Conservation (phyloP, 2,888 invertebrate species). For the Vannuccia rotundouncinata region DNA sequence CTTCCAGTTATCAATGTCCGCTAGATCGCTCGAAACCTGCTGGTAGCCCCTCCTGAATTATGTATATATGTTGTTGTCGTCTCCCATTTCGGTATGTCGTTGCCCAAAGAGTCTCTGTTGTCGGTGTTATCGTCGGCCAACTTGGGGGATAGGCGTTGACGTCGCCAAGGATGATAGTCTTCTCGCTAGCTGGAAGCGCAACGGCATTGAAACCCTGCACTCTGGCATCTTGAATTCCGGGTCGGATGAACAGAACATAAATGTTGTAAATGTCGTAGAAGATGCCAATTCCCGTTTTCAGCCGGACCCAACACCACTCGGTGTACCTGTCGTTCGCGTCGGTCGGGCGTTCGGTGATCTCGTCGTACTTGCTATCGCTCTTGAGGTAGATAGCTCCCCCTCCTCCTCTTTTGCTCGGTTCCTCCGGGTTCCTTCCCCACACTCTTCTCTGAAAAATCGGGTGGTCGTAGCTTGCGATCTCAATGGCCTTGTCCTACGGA, state of each 20-base stretch:
- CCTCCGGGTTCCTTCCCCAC: background rate
- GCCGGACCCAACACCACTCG: background rate
- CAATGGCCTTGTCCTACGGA: background rate
- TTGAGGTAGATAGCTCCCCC: background rate
- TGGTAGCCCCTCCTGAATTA: background rate
- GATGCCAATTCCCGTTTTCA: background rate
- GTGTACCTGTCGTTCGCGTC: background rate
- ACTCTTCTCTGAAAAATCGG: background rate
- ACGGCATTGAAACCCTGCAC: background rate
- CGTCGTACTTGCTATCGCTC: background rate
- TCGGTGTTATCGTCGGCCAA: background rate
- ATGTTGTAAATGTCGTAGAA: background rate
- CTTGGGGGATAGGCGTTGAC: background rate
- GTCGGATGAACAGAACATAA: background rate
- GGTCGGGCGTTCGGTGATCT: background rate
- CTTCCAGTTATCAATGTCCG: background rate
- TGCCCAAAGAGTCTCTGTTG: background rate
- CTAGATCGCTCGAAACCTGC: background rate
- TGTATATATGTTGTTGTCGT: background rate
- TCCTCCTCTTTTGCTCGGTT: background rate
- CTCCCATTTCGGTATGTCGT: background rate
- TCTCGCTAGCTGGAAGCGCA: background rate
- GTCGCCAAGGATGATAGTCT: background rate
- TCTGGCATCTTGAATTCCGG: background rate
- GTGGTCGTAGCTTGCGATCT: background rate